Conservation (phyloP, 2,888 invertebrate species). For the Eristalinus aeneus region DNA sequence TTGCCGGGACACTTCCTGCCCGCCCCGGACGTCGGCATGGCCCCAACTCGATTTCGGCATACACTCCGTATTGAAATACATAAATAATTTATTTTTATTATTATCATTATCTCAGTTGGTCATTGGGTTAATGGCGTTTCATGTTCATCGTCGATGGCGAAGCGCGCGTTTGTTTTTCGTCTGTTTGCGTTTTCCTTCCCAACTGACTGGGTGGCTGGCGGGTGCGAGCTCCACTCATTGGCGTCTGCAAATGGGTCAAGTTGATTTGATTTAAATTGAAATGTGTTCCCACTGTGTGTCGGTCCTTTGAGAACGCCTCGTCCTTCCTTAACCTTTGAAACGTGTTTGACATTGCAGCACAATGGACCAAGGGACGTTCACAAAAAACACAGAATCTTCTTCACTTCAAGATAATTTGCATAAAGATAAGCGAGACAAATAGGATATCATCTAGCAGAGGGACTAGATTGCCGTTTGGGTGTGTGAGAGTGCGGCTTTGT, state of each 20-base stretch:
- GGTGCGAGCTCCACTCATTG: background rate
- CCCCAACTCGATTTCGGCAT: slow-evolving; percentile 50
- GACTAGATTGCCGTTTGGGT: slow-evolving; percentile 4
- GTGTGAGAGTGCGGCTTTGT: slow-evolving; percentile 13
- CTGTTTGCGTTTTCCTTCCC: background rate
- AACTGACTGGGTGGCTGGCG: background rate
- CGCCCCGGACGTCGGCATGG: slow-evolving; percentile 13
- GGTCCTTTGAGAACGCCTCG: background rate
- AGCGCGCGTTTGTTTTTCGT: slow-evolving; percentile 1
- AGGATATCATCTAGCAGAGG: slow-evolving; percentile 33
- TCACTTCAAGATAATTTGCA: slow-evolving; percentile 57
- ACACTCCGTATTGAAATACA: slow-evolving; percentile 44
- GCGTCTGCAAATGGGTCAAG: slow-evolving; percentile 50
- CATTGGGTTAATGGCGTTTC: slow-evolving; percentile 70
- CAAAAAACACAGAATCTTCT: slow-evolving; percentile 1
- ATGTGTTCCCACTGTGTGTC: background rate
- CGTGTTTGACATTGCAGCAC: slow-evolving; percentile 19
- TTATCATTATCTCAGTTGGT: slow-evolving; percentile 68
- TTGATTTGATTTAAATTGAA: slow-evolving; percentile 57
- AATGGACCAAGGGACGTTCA: background rate
- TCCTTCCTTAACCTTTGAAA: slow-evolving; percentile 18
- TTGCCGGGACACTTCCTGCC: slow-evolving; percentile 25
- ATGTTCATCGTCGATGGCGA: slow-evolving; percentile 55
- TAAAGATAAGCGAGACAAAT: slow-evolving; percentile 53
- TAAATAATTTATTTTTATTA: slow-evolving; percentile 69